These are phyloP conservation scores for Orthochromis malagaraziensis DNA, from an alignment of 2,113 vertebrate genomes.

Conservation along the genomic window DNA sequence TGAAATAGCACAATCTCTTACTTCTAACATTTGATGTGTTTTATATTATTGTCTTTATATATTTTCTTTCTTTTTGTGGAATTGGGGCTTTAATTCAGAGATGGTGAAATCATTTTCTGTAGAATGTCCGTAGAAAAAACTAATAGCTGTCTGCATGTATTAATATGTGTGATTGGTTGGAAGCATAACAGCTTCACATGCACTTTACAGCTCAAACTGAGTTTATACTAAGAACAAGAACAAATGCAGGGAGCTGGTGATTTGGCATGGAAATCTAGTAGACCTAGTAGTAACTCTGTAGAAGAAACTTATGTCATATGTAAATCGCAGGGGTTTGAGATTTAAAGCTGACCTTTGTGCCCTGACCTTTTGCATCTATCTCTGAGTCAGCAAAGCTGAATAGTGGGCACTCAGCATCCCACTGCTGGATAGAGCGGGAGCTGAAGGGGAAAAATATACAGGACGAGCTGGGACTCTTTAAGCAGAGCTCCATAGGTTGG, in stretches of 20 bases:
- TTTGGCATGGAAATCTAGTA: neutral
- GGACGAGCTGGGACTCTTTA: neutral
- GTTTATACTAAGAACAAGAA: neutral
- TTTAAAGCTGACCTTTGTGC: constrained; percentile 37
- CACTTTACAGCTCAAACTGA: neutral
- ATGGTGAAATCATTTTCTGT: neutral
- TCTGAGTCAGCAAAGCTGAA: constrained; percentile 38
- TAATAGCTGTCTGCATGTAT: neutral
- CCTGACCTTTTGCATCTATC: constrained; percentile 21
- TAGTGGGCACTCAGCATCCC: constrained; percentile 47
- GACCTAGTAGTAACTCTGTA: neutral
- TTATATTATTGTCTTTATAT: neutral
- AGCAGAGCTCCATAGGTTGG: neutral
- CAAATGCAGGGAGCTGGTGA: neutral
- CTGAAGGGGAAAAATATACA: neutral
- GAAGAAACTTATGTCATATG: constrained; percentile 14
- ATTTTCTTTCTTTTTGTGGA: neutral
- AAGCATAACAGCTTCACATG: neutral
- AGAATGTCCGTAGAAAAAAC: neutral
- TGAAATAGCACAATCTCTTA: neutral
- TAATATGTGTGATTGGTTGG: neutral
- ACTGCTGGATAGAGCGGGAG: neutral
- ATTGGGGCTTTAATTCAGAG: neutral
- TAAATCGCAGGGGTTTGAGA: constrained; percentile 20
- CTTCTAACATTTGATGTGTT: neutral